These are phyloP conservation scores for Pipistrellus kuhlii DNA, from an alignment of 2,797 vertebrate species.

Conservation along the genomic window DNA sequence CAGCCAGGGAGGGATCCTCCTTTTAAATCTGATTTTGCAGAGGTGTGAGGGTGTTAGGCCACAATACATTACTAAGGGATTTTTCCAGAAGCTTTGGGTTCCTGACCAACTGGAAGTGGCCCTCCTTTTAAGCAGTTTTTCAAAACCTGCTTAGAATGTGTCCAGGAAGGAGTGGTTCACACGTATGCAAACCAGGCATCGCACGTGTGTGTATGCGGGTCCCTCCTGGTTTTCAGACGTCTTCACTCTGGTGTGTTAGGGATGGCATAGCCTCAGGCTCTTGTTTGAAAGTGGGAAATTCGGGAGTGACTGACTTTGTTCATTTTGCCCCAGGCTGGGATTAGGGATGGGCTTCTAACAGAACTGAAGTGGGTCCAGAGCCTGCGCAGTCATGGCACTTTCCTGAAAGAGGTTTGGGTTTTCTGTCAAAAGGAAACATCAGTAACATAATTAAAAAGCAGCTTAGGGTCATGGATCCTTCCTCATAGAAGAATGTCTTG, in stretches of 20 bases:
- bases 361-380: neutral
- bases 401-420: neutral
- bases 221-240: neutral
- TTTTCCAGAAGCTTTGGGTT: neutral
- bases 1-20: neutral
- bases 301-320: neutral
- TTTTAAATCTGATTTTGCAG: neutral
- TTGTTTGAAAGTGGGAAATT: neutral
- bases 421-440: rapidly evolving
- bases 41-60: neutral
- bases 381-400: neutral
- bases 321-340: neutral
- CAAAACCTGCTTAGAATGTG: neutral
- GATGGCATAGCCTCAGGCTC: neutral
- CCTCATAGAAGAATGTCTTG: rapidly evolving
- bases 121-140: neutral
- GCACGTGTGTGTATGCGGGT: rapidly evolving
- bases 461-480: too few species aligned
- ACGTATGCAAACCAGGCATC: rapidly evolving
- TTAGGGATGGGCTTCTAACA: rapidly evolving
- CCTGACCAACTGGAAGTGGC: neutral
- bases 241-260: neutral
- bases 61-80: neutral
- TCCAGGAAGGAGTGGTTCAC: neutral
- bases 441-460: rapidly evolving